Base-by-base conservation (phyloP, 1,140 invertebrate species). In the Olivierus martensii region DNA sequence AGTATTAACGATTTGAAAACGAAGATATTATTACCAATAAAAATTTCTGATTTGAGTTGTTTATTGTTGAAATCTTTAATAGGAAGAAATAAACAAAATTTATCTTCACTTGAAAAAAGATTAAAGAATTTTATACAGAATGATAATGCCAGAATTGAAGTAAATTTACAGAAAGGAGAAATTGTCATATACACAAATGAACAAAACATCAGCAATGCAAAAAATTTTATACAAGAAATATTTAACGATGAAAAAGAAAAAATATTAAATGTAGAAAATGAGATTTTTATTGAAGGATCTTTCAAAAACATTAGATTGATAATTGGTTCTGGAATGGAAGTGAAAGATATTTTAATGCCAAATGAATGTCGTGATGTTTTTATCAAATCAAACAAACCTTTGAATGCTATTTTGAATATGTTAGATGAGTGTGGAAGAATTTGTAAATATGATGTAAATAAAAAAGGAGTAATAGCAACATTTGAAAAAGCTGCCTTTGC, bases 321-420 rank as follows among this genome's bases (percentile, higher is more conserved):
- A 38, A 7, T 57, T 19, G 47, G 46, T 41, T n/a, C 47, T 46
- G 56, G 56, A 21, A 42, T 37, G 17, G 9, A 18, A 35, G 46
- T 57, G 15, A 50, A 51, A 47, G 46, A 52, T 22, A 38, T 57
- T 21, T n/a, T 57, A 18, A 36, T 53, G 9, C 51, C 56, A 18
- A 49, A 45, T 10, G 56, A 57, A 19, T 53, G 46, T 43, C 28
- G 51, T 12, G 46, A 56, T 10, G 5, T 56, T 10, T 48, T 51
- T 37, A 37, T 56, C 19, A 17, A 18, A 15, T n/a, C 46, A 36
- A 51, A 44, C 9, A 28, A 28, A 28, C 28, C 28, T 6, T 2
- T 28, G 10, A 11, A 39, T 37, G 17, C 47, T 11, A 39, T 19
- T 48, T 56, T 17, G 9, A 3, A 38, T 19, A 22, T 9, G 44